Conservation (phyloP, 2,113 vertebrate species). For the Picathartes gymnocephalus region DNA sequence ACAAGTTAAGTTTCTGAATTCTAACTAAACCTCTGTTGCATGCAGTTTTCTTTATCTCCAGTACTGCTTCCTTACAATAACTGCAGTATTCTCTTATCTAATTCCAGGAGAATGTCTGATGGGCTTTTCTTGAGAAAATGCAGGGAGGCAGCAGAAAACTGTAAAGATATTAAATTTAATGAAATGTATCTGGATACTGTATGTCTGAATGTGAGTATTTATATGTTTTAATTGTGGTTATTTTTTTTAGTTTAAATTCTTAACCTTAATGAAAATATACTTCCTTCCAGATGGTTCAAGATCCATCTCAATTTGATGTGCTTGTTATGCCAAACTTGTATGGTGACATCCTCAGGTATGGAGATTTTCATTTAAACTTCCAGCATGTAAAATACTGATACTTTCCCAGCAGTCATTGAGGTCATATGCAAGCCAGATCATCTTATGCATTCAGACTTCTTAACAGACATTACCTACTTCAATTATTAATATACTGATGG, state of each 20-base stretch:
- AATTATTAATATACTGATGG: not conserved
- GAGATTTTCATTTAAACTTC: not conserved
- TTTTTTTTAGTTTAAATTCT: not conserved
- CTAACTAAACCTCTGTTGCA: not conserved
- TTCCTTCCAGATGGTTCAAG: slow-evolving; percentile 90
- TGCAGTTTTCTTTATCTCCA: not conserved
- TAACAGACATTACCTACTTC: not conserved
- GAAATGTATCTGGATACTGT: slow-evolving; percentile 98
- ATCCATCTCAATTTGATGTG: slow-evolving; percentile 93
- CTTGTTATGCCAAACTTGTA: slow-evolving; percentile 97
- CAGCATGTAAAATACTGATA: not conserved
- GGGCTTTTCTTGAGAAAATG: slow-evolving; percentile 94
- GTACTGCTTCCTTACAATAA: not conserved
- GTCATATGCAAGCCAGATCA: not conserved
- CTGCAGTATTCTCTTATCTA: slow-evolving; percentile 1
- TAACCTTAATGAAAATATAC: not conserved
- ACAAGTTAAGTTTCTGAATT: not conserved
- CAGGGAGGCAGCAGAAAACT: slow-evolving; percentile 93
- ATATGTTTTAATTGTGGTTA: not conserved
- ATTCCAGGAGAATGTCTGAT: slow-evolving; percentile 93
- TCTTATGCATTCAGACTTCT: not conserved
- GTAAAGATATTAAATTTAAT: slow-evolving; percentile 94
- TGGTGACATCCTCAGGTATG: slow-evolving; percentile 93
- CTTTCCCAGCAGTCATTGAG: not conserved
- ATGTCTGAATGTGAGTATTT: slow-evolving; percentile 88